Evolutionary conservation across 2,797 vertebrate species (phyloP), one percentile per base, ranked within the genome.

Genomic region (Peromyscus attwateri): DNA sequence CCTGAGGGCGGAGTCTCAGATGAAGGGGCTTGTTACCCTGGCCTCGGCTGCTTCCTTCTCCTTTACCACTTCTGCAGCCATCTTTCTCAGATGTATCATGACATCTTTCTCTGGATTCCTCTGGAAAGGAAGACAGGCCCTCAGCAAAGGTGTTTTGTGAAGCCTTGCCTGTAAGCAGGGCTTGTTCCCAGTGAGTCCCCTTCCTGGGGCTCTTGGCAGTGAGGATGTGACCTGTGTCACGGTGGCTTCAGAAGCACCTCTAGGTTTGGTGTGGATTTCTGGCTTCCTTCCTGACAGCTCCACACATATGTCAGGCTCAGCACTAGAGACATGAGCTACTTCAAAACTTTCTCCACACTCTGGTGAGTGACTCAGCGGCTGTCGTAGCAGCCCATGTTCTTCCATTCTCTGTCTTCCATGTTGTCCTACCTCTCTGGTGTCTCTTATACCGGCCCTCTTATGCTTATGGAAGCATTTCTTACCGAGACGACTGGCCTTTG

Each of bases 11-110:
- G 82, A 21, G 12, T 73, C 49, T 34, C 57, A 19, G 0, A 0
- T 10, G 19, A 82, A 66, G 64, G 87, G 11, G 29, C 25, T 12
- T 11, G 0, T 62, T 57, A 25, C 70, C 43, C 10, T 13, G 62
- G 60, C 13, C 1, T 14, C 5, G 40, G n/a, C 60, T 19, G 19
- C 37, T 43, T 29, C 27, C 17, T 62, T 25, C 73, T 37, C 29
- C 43, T 34, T 17, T 10, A 0, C 3, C 4, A 43, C 7, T 73
- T n/a, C 0, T 34, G 49, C 0, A 0, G 2, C 10, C 7, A 1
- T 55, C 43, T 31, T 43, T 27, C 57, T 87, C 6, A 7, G 60
- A 16, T 0, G 6, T 10, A 16, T 29, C 66, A 0, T 0, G 52
- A 64, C 40, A 31, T 91, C 66, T 81, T 64, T 76, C 84, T 84